Percentiles rank a stretch among this genome's conserved stretches.
phyloP scores from a whole-genome alignment of 2,797 vertebrate species.

The Typhlichthys subterraneus region DNA sequence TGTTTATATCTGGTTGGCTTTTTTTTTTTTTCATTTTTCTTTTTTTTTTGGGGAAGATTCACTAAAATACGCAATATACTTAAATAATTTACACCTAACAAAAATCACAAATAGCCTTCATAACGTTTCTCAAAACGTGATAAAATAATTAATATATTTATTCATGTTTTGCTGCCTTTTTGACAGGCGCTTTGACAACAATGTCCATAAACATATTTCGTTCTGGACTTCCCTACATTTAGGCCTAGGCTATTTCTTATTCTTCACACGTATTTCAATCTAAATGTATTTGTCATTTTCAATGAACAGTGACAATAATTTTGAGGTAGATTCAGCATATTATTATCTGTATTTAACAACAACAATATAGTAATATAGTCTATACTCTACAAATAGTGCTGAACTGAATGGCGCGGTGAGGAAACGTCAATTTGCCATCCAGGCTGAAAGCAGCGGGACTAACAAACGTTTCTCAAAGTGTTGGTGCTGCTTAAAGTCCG shows the following conservation, averaged over 20 bases:
- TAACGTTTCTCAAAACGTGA: slow-evolving; percentile 12
- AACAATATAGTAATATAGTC: slow-evolving; percentile 19
- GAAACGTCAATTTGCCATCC: background rate
- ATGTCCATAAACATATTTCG: slow-evolving; percentile 36
- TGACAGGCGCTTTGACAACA: background rate
- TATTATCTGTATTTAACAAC: slow-evolving; percentile 22
- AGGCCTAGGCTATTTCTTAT: slow-evolving; percentile 4
- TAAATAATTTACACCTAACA: too few species aligned
- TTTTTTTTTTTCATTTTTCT: too few species aligned
- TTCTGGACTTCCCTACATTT: slow-evolving; percentile 3
- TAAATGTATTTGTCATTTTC: slow-evolving; percentile 29
- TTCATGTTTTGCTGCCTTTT: slow-evolving; percentile 24
- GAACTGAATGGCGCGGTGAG: slow-evolving; percentile 17
- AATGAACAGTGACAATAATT: slow-evolving; percentile 49
- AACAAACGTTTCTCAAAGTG: too few species aligned
- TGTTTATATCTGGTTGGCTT: too few species aligned
- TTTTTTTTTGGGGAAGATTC: too few species aligned
- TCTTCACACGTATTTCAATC: background rate
- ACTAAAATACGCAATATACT: too few species aligned
- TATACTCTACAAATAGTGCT: slow-evolving; percentile 14
- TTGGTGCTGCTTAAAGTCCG: slow-evolving; percentile 2
- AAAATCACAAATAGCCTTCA: too few species aligned
- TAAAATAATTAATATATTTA: slow-evolving; percentile 71
- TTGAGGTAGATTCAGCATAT: slow-evolving; percentile 72
- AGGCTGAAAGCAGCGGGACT: too few species aligned